Percentiles rank a stretch among this genome's conserved stretches.
Conservation (phyloP, 92 coral and sea anemone genomes). For the Zoanthus gigantus region DNA sequence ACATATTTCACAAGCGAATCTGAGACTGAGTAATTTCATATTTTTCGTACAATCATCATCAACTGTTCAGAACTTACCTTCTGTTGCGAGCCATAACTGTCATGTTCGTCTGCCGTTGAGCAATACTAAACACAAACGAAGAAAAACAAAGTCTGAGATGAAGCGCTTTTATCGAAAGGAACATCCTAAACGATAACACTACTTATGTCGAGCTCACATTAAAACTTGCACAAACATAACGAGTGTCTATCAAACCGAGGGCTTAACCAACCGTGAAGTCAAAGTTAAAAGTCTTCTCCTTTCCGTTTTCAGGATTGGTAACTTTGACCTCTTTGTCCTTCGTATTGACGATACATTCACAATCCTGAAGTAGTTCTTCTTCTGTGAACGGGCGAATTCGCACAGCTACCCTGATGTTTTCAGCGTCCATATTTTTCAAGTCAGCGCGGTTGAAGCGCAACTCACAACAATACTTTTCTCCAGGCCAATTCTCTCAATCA, state of each 20-base stretch:
- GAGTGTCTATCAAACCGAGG: neutral
- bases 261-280: conserved; percentile 84
- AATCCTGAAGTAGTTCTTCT: conserved; percentile 72
- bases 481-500: conserved; percentile 11
- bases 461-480: conserved; percentile 14
- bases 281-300: conserved; percentile 83
- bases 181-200: conserved; percentile 35
- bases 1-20: conserved; percentile 14
- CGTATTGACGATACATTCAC: conserved; percentile 76
- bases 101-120: conserved; percentile 43
- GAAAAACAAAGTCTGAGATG: conserved; percentile 39
- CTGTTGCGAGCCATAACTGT: conserved; percentile 34
- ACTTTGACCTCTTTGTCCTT: conserved; percentile 79
- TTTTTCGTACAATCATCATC: conserved; percentile 7
- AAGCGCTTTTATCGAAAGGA: neutral
- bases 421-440: conserved; percentile 29
- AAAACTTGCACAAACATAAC: conserved; percentile 32
- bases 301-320: conserved; percentile 76
- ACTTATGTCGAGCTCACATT: conserved; percentile 20
- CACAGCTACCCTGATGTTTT: conserved; percentile 84
- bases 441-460: neutral
- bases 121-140: conserved; percentile 57
- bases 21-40: neutral
- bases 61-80: conserved; percentile 49
- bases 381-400: conserved; percentile 83